These are phyloP conservation scores for Protobothrops mucrosquamatus DNA, from an alignment of 2,113 vertebrate species.

Conservation along the genomic window DNA sequence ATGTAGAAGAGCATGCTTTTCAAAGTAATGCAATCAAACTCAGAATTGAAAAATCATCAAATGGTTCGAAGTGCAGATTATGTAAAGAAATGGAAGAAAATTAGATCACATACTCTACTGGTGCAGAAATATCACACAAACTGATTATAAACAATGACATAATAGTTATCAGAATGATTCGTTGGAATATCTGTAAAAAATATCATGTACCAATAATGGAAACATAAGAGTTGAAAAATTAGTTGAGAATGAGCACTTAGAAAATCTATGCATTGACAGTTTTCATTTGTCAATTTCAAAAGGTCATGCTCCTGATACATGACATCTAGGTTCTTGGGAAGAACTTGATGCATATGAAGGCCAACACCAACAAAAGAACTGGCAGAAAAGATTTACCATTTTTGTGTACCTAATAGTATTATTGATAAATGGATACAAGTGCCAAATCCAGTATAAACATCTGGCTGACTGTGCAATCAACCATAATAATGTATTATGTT, in stretches of 20 bases:
- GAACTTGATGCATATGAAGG: not conserved
- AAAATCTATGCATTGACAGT: not conserved
- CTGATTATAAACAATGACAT: no score
- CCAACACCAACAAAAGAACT: not conserved
- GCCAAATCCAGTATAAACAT: not conserved
- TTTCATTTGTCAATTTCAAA: not conserved
- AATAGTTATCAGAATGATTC: not conserved
- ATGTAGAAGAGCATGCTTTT: no score
- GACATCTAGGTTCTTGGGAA: not conserved
- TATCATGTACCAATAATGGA: not conserved
- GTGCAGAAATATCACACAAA: no score
- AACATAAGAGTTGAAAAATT: not conserved
- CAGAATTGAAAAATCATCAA: no score
- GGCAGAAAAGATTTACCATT: not conserved
- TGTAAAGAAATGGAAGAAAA: no score
- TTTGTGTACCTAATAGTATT: not conserved
- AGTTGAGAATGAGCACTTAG: not conserved
- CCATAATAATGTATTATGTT: not conserved
- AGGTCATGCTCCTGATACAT: not conserved
- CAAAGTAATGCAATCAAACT: no score
- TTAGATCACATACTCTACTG: no score
- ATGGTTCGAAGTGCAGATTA: no score
- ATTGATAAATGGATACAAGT: not conserved
- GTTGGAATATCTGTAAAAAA: not conserved
- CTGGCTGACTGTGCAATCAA: not conserved